Percentiles rank a stretch among this genome's conserved stretches.
Conservation (phyloP, 30 jellyfish, hydroid and myxozoan genomes). For the Sanderia malayensis region DNA sequence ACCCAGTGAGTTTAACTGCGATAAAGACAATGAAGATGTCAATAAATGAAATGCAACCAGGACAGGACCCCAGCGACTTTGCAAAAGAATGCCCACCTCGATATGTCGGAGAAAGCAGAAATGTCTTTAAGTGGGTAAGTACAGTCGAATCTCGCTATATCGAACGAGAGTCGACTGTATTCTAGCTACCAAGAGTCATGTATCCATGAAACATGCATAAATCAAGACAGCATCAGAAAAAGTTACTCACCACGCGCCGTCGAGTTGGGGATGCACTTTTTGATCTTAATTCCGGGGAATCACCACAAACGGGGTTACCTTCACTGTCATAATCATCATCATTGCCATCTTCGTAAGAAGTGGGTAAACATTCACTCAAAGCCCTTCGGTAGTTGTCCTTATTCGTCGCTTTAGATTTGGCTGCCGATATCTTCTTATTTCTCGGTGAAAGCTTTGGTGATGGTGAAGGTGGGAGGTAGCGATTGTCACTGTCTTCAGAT, state of each 20-base stretch:
- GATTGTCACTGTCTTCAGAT: slow-evolving; percentile 51
- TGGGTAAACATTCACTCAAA: slow-evolving; percentile 28
- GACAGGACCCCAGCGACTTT: too few relatives aligned
- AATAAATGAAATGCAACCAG: too few relatives aligned
- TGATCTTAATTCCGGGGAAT: slow-evolving; percentile 24
- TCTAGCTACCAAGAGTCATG: too few relatives aligned
- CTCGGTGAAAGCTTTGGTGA: slow-evolving; percentile 45
- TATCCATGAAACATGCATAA: too few relatives aligned
- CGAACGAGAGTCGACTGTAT: too few relatives aligned
- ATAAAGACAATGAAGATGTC: neutral
- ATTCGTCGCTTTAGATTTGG: slow-evolving; percentile 13
- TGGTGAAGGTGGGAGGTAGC: slow-evolving; percentile 48
- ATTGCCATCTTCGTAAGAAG: slow-evolving; percentile 10
- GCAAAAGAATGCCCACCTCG: too few relatives aligned
- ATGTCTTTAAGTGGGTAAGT: too few relatives aligned
- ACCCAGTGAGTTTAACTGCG: neutral
- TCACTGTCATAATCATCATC: too few relatives aligned
- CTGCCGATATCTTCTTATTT: slow-evolving; percentile 14
- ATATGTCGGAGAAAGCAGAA: too few relatives aligned
- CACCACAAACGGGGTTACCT: too few relatives aligned
- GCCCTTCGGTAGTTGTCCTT: slow-evolving; percentile 47
- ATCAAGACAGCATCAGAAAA: too few relatives aligned
- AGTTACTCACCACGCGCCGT: neutral
- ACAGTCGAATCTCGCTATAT: too few relatives aligned
- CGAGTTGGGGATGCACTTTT: slow-evolving; percentile 49